Evolutionary conservation across 2,113 vertebrate species (phyloP).

Genomic region (Hirundichthys speculiger): DNA sequence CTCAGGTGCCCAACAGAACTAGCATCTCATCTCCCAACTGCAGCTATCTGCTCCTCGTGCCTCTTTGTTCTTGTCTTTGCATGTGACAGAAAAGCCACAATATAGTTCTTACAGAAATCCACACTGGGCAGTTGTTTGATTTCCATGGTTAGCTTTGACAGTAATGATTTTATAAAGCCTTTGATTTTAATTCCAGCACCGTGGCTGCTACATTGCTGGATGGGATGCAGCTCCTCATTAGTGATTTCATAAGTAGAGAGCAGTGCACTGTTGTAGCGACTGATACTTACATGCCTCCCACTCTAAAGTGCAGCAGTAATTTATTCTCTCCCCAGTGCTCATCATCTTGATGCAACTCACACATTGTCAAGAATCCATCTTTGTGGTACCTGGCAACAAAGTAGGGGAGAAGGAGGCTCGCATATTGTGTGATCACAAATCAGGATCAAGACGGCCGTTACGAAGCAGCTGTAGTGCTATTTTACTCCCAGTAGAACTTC

Average conservation of each 20-base stretch:
- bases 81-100: slow-evolving; percentile 37
- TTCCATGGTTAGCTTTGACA: slow-evolving; percentile 50
- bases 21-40: slow-evolving; percentile 7
- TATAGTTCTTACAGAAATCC: slow-evolving; percentile 41
- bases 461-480: slow-evolving; percentile 52
- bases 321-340: slow-evolving; percentile 69
- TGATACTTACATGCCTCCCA: slow-evolving; percentile 70
- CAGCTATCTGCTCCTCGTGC: slow-evolving; percentile 2
- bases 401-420: slow-evolving; percentile 39
- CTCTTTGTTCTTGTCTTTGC: slow-evolving; percentile 13
- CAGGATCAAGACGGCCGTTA: slow-evolving; percentile 51
- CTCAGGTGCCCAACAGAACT: slow-evolving; percentile 48
- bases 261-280: slow-evolving; percentile 50
- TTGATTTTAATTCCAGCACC: slow-evolving; percentile 65
- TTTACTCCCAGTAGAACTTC: slow-evolving; percentile 7
- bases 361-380: slow-evolving; percentile 69
- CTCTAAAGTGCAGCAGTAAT: slow-evolving; percentile 68
- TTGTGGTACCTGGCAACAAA: slow-evolving; percentile 69
- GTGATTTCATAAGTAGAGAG: slow-evolving; percentile 65
- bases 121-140: slow-evolving; percentile 55
- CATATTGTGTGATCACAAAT: slow-evolving; percentile 64
- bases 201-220: slow-evolving; percentile 51
- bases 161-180: slow-evolving; percentile 68
- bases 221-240: slow-evolving; percentile 63
- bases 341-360: slow-evolving; percentile 71